A percentile compares a stretch with the other conserved stretches of the same genome.
Evolutionary conservation across 2,797 vertebrate genomes (phyloP).

Genomic region (Amniataba percoides): DNA sequence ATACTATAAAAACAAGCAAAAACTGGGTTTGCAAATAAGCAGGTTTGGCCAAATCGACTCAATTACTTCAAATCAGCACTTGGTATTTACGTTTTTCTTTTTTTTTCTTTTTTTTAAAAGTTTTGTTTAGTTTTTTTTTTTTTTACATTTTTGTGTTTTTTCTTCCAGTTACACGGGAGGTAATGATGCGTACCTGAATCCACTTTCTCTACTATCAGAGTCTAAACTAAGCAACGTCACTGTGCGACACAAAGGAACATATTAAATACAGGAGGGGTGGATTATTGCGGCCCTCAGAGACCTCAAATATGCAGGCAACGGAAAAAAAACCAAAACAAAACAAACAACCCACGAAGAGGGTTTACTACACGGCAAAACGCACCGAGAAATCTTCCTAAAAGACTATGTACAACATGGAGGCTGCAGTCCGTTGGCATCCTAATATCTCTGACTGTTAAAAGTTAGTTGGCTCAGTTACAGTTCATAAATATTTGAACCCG

Average conservation of each 20-base stretch:
- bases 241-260: slow-evolving; percentile 59
- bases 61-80: slow-evolving; percentile 27
- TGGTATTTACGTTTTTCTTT: not conserved
- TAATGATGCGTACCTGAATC: slow-evolving; percentile 51
- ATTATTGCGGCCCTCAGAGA: slow-evolving; percentile 24
- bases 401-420: slow-evolving; percentile 74
- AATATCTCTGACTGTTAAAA: slow-evolving; percentile 48
- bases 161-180: slow-evolving; percentile 60
- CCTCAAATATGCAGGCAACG: slow-evolving; percentile 40
- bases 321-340: too few relatives aligned
- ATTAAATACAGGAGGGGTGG: slow-evolving; percentile 54
- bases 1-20: slow-evolving; percentile 54
- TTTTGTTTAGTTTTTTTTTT: not conserved
- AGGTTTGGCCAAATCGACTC: slow-evolving; percentile 29
- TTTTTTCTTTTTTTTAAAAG: not conserved
- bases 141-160: slow-evolving; percentile 8
- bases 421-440: slow-evolving; percentile 78
- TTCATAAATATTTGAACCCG: slow-evolving; percentile 76
- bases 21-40: slow-evolving; percentile 14
- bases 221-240: slow-evolving; percentile 61
- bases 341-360: slow-evolving; percentile 24
- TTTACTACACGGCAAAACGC: slow-evolving; percentile 42
- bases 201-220: slow-evolving; percentile 47
- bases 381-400: slow-evolving; percentile 45
- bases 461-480: slow-evolving; percentile 85